Evolutionary conservation across 2,888 invertebrate species (phyloP).

Genomic region (Athripsodes cinereus): DNA sequence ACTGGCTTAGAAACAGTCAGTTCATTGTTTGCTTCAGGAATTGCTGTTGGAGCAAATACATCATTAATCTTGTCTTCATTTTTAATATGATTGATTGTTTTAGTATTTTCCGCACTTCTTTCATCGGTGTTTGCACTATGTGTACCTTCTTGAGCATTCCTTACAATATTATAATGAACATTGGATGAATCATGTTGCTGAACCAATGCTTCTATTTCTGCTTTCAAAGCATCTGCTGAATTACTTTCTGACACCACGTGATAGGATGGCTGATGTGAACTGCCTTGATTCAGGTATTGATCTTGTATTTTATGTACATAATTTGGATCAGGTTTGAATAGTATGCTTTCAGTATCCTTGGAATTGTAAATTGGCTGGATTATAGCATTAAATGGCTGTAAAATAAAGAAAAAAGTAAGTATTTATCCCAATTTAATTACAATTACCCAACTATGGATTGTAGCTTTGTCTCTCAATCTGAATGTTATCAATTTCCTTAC

Average conservation of each 20-base stretch:
- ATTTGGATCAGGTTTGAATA: constrained; percentile 50
- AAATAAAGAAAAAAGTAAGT: too few relatives aligned
- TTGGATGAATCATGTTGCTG: constrained; percentile 10
- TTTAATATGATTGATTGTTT: too few relatives aligned
- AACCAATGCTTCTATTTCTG: constrained; percentile 6
- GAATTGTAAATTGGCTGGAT: constrained; percentile 35
- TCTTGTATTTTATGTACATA: constrained; percentile 45
- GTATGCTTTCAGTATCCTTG: constrained; percentile 33
- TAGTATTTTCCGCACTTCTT: background rate
- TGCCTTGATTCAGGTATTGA: constrained; percentile 41
- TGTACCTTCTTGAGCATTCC: constrained; percentile 39
- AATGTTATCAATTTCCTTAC: constrained; percentile 19
- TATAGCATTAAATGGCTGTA: constrained; percentile 34
- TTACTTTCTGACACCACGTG: constrained; percentile 28
- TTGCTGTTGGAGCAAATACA: background rate
- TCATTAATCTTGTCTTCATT: too few relatives aligned
- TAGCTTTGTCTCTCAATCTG: too few relatives aligned
- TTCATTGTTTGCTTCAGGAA: background rate
- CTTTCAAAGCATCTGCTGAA: constrained; percentile 16
- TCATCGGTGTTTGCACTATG: background rate
- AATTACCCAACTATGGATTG: too few relatives aligned
- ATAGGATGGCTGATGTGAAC: constrained; percentile 43
- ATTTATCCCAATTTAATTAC: too few relatives aligned
- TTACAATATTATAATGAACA: constrained; percentile 37
- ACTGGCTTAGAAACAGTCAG: background rate